Conservation (phyloP, 1,140 invertebrate species). For the Eulimnadia texana region DNA sequence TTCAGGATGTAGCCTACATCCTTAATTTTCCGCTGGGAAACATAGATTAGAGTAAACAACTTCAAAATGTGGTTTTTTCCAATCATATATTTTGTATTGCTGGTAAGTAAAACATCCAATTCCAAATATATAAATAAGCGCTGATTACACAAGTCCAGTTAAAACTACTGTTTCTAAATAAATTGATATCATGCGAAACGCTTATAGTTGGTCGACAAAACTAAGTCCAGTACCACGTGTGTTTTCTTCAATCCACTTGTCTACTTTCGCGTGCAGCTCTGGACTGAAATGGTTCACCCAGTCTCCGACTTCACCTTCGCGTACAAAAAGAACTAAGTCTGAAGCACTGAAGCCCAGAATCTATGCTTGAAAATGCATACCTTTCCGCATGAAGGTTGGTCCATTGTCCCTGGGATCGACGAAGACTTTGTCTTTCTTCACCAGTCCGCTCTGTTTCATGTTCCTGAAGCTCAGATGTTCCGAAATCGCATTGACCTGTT, state of each 20-base stretch:
- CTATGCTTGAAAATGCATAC: conserved; percentile 23
- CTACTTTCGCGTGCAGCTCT: conserved; percentile 23
- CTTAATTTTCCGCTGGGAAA: no score
- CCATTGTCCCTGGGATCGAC: conserved; percentile 24
- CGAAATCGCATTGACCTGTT: conserved; percentile 19
- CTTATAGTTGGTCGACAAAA: neutral
- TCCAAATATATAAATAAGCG: no score
- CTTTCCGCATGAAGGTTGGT: conserved; percentile 30
- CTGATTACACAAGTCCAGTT: no score
- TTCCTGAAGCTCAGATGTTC: conserved; percentile 26
- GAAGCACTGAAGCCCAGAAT: no score
- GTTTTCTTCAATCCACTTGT: conserved; percentile 23
- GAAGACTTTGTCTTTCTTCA: conserved; percentile 30
- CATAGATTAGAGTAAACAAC: no score
- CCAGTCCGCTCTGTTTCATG: conserved; percentile 31
- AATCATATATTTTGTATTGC: no score
- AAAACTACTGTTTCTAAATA: no score
- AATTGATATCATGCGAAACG: neutral
- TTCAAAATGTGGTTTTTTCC: no score
- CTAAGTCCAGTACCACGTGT: conserved; percentile 14
- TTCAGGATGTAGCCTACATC: no score
- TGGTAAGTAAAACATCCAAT: no score
- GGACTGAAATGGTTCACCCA: conserved; percentile 28
- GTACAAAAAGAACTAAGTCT: neutral
- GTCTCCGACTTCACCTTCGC: conserved; percentile 26